Base-by-base conservation (phyloP, 2,797 vertebrate genomes). In the Cuculus canorus region DNA sequence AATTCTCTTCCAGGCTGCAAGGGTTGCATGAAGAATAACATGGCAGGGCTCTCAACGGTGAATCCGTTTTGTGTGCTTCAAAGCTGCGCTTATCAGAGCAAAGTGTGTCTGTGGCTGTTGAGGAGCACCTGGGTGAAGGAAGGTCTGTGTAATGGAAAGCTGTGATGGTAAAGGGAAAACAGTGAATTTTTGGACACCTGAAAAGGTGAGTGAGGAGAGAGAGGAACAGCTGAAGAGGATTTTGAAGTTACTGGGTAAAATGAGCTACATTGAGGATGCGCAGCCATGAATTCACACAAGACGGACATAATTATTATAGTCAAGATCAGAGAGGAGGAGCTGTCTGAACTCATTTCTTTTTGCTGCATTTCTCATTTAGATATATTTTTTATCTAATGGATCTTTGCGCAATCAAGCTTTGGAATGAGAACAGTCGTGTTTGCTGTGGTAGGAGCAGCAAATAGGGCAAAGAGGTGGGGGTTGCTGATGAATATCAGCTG, bases 301-400 rank as follows among this genome's bases (percentile, higher is more conserved):
- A 0, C 11, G 52, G 63, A 17, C 37, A 25, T 92, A 88, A 87
- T 92, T 72, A 63, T 47, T 84, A 18, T 7, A 83, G 70, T 63
- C 52, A 41, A 57, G 81, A 96, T 93, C 87, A 60, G 80, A 94
- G 73, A 92, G 85, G 91, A 95, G 91, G 85, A 86, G 87, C 85
- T 92, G 77, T 70, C 91, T 82, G n/a, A 93, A 86, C 52, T 90
- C 18, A 89, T 95, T 95, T 89, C 79, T 88, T 92, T 89, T 68
- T 82, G 82, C 86, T 71, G 78, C 86, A 32, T 89, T 94, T 96
- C 84, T 95, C 78, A 89, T 96, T 95, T 93, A 94, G 95, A 80
- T 86, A 14, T 33, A 18, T 83, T 72, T 89, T 73, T 94, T 93
- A 95, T 96, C 92, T 93, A 82, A 88, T 84, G 86, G 81, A 94